Evolutionary conservation across 2,888 invertebrate genomes (phyloP).

Genomic region (Yponomeuta sedellus): DNA sequence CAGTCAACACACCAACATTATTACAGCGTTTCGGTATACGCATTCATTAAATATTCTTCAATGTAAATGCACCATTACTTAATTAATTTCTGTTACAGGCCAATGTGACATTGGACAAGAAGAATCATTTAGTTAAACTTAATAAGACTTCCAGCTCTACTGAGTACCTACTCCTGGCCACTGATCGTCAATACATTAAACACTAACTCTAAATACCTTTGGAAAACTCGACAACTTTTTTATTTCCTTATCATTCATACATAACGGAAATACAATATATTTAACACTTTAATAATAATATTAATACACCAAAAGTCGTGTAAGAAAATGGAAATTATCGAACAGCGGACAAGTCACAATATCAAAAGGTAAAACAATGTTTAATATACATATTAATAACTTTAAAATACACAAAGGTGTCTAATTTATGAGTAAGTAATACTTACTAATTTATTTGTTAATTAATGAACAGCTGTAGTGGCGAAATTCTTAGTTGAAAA

Average conservation of each 20-base stretch:
- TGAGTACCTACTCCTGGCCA: neutral
- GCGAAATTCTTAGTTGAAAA: neutral
- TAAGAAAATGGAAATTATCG: conserved; percentile 33
- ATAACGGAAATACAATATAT: conserved; percentile 8
- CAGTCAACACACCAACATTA: neutral
- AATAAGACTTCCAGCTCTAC: neutral
- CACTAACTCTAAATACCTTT: neutral
- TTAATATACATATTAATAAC: neutral
- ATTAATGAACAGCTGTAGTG: too few relatives aligned
- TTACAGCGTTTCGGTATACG: neutral
- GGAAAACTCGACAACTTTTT: conserved; percentile 5
- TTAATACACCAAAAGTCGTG: conserved; percentile 23
- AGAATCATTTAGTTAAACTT: too few relatives aligned
- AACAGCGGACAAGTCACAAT: conserved; percentile 55
- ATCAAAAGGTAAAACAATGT: conserved; percentile 35
- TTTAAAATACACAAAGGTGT: neutral
- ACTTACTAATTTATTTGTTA: too few relatives aligned
- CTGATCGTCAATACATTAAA: neutral
- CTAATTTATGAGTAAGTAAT: neutral
- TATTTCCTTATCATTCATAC: neutral
- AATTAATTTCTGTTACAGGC: neutral
- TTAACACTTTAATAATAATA: neutral
- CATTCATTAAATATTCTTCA: neutral
- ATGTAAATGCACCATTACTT: neutral
- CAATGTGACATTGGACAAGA: neutral